Evolutionary conservation across 1,140 invertebrate genomes (phyloP), one percentile per base, ranked within the genome.

Genomic region (Nasonia vitripennis): DNA sequence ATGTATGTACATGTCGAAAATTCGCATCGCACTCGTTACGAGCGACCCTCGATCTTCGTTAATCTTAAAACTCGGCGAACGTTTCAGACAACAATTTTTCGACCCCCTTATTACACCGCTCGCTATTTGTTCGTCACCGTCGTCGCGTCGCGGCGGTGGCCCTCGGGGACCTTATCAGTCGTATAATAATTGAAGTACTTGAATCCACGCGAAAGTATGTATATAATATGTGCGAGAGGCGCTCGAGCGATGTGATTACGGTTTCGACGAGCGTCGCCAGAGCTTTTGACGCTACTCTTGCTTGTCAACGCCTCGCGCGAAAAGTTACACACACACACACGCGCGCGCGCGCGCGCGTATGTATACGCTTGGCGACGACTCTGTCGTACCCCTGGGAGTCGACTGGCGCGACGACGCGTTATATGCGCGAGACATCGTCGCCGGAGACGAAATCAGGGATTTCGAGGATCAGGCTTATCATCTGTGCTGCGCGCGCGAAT

Each of bases 161-260:
- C 67, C 34, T 3, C 20, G 0, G 70, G 12, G 77, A 48, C 41
- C 74, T 74, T 55, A 85, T 84, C 67, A 78, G 62, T n/a, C 70
- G 37, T 77, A 20, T 62, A 78, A 86, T 86, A 78, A 86, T 86
- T 81, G 55, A 78, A 81, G 79, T 81, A 70, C 84, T 84, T 55
- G 78, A 74, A 81, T 75, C 20, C 48, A 20, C 45, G 14, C 10
- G 14, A 17, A 55, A 55, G 51, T 17, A 55, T 55, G 10, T 51
- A 55, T 41, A 34, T 20, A 41, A 11, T 37, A 75, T 75, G 51
- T 17, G 41, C 14, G 62, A 14, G 31, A 17, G n/a, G 3, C 62
- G n/a, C 37, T 37, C 17, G 41, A 17, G 83, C 71, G 75, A 75
- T 48, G 74, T 48, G 79, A 86, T 86, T 86, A 81, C 62, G n/a